Evolutionary conservation across 1,140 invertebrate species (phyloP), one percentile per base, ranked within the genome.

Genomic region (Drosophila mayri): DNA sequence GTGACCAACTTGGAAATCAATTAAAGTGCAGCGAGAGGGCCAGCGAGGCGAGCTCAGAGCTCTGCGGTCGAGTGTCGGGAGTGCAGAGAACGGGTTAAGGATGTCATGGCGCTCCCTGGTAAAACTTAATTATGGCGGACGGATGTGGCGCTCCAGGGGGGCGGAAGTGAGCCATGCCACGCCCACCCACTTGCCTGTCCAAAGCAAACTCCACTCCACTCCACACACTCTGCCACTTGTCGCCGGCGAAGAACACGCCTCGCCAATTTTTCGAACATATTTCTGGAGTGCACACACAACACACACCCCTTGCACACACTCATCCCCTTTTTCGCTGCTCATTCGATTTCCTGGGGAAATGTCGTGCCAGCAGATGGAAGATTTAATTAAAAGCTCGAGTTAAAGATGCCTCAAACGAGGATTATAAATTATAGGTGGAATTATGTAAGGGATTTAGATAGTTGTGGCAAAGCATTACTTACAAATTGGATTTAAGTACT

Each of bases 251-350:
- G 71, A 82, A 79, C 80, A 88, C 84, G 83, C 83, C 83, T 84
- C 84, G 84, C 46, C 80, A 87, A 84, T 87, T 87, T 86, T 77
- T 77, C 57, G 87, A 87, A 86, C 83, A 87, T 88, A 87, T 87
- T 87, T 87, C 80, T 84, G 67, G 82, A 88, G 55, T 66, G 65
- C 58, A 43, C 62, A 47, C 25, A 67, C 60, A 44, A 28, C 58
- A 63, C 65, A 61, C 62, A 62, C 60, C 14, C 62, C 25, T 18
- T 18, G 25, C 20, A 47, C 25, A 12, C 49, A 3, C 28, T 30
- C 28, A 30, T 30, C 28, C 20, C 44, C 50, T 12, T 22, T 22
- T 54, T 22, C 50, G 12, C 32, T 46, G 52, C 25, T 40, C 35
- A 38, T 32, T 49, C 62, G 44, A 68, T 50, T 43, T 68, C 61